Conservation (phyloP, 2,888 invertebrate species). For the Adineta ricciae region DNA sequence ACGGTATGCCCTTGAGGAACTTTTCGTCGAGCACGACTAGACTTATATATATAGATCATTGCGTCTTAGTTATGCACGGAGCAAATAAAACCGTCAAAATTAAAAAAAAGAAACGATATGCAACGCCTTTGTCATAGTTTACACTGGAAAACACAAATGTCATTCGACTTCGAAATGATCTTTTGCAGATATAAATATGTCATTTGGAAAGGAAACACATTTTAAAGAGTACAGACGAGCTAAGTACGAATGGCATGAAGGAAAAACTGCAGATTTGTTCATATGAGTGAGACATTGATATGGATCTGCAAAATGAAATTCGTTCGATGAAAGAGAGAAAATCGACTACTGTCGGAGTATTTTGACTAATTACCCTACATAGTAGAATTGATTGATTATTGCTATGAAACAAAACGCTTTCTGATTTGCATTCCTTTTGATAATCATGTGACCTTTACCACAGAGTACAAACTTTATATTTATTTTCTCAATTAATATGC, state of each 20-base stretch:
- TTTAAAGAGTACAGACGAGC: no score
- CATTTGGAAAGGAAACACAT: no score
- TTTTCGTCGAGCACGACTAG: neutral
- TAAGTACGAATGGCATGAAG: no score
- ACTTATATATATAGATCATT: neutral
- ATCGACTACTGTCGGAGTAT: neutral
- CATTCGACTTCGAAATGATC: neutral
- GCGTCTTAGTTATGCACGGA: neutral
- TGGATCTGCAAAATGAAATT: no score
- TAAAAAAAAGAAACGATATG: neutral
- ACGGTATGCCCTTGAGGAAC: neutral
- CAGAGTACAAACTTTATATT: neutral
- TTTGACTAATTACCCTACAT: neutral
- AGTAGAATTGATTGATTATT: neutral
- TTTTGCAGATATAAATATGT: no score
- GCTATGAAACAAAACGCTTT: no score
- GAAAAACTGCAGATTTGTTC: no score
- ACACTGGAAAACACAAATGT: neutral
- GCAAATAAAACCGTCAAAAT: neutral
- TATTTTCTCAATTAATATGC: neutral
- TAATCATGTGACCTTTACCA: no score
- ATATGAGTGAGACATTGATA: no score
- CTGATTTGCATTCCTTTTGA: no score
- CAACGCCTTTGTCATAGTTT: neutral
- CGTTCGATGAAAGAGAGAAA: neutral